A percentile compares a stretch with the other conserved stretches of the same genome.
Conservation (phyloP, 2,888 invertebrate genomes). For the Doris montereyensis region DNA sequence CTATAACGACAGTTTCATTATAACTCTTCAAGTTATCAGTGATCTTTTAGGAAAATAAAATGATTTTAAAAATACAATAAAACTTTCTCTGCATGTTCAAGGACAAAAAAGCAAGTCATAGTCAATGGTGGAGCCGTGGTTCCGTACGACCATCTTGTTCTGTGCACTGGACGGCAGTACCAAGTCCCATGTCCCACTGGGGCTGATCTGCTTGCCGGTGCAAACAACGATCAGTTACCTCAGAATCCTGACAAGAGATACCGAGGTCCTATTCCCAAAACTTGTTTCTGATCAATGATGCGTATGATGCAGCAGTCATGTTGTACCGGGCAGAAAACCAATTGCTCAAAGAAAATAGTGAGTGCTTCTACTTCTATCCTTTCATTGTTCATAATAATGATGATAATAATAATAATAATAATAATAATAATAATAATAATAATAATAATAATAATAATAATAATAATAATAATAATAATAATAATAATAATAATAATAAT, state of each 20-base stretch:
- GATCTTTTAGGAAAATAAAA: too few relatives aligned
- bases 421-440: too few relatives aligned
- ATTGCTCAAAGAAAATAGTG: conserved; percentile 58
- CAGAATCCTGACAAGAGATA: conserved; percentile 58
- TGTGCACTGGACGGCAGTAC: conserved; percentile 71
- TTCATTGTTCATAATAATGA: too few relatives aligned
- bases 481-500: too few relatives aligned
- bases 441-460: too few relatives aligned
- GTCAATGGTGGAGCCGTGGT: conserved; percentile 66
- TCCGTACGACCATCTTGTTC: conserved; percentile 72
- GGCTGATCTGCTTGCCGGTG: conserved; percentile 53
- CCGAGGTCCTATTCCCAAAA: conserved; percentile 62
- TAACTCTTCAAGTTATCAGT: too few relatives aligned
- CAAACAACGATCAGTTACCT: conserved; percentile 50
- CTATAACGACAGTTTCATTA: too few relatives aligned
- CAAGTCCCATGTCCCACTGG: conserved; percentile 66
- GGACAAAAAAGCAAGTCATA: conserved; percentile 68
- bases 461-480: too few relatives aligned
- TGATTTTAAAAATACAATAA: too few relatives aligned
- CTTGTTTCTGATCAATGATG: conserved; percentile 69
- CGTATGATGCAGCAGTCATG: conserved; percentile 68
- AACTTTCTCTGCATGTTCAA: too few relatives aligned
- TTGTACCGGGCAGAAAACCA: conserved; percentile 66
- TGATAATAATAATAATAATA: too few relatives aligned
- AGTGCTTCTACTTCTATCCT: too few relatives aligned